Evolutionary conservation across 2,888 invertebrate species (phyloP), one percentile per base, ranked within the genome.

Genomic region (Lamproptera curius): DNA sequence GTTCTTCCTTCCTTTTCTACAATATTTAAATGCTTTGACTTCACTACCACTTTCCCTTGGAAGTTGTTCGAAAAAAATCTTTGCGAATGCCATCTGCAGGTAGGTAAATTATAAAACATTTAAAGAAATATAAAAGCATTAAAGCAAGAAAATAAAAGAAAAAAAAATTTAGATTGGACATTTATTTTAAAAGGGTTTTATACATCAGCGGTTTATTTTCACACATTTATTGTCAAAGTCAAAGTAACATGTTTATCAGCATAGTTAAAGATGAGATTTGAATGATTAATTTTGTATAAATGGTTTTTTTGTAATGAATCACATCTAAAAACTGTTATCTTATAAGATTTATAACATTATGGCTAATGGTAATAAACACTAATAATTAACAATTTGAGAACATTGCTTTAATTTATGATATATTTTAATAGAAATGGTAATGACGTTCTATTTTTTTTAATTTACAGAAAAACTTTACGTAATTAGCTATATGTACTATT

Each of bases 181-280:
- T 83, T 83, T 79, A 81, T 77, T 79, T 71, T 54, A 66, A 70
- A 71, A 70, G 54, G 45, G 45, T 33, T 40, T 65, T 68, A 73
- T 67, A 76, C 68, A 73, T 67, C 70, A 67, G 65, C 75, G 59
- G 57, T 65, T 63, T 65, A 76, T 71, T 78, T 79, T 77, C 81
- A 84, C 79, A 86, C 84, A 83, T 83, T 87, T 87, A 87, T 87
- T 87, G 86, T 87, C 86, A 84, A 84, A 86, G 85, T 87, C 81
- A 87, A 87, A 82, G 77, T 83, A 87, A 85, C 62, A 62, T 49
- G 55, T 54, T 52, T 56, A 56, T 71, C 76, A 82, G 78, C 68
- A 72, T 70, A 76, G 73, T 67, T 66, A 39, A 46, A 57, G 45
- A 55, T 36, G 49, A 42, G 39, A 42, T 50, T 42, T 49, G 56